Evolutionary conservation across 2,113 vertebrate genomes (phyloP).

Genomic region (Cochlearius cochlearius): DNA sequence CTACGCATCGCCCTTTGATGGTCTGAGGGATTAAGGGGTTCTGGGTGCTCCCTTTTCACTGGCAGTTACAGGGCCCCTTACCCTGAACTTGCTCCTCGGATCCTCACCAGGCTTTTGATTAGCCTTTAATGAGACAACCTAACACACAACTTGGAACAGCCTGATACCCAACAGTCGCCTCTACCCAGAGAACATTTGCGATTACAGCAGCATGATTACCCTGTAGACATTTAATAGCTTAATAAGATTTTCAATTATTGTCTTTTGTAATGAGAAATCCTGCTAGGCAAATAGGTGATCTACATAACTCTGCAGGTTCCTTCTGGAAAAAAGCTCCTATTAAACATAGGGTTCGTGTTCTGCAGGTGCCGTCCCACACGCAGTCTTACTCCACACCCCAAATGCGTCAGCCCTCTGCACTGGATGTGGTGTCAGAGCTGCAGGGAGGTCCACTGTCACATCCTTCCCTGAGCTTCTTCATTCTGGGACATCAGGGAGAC

Average conservation of each 20-base stretch:
- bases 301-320: not conserved
- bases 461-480: not conserved
- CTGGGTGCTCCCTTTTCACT: not conserved
- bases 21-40: not conserved
- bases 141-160: not conserved
- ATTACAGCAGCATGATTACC: not conserved
- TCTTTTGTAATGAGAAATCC: constrained; percentile 37
- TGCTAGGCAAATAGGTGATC: not conserved
- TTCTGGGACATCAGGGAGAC: not conserved
- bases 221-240: constrained; percentile 32
- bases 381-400: not conserved
- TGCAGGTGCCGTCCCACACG: fast-evolving
- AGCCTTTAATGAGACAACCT: not conserved
- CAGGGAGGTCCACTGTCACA: not conserved
- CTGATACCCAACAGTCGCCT: not conserved
- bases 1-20: not conserved
- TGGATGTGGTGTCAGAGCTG: not conserved
- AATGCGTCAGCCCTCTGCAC: not conserved
- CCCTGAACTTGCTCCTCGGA: not conserved
- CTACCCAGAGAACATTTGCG: not conserved
- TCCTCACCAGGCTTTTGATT: not conserved
- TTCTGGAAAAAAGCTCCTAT: not conserved
- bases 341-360: not conserved
- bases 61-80: not conserved
- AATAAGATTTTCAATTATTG: constrained; percentile 53